A percentile compares a stretch with the other conserved stretches of the same genome.
Conservation (phyloP, 2,888 invertebrate genomes). For the Cacoxenus indagator region DNA sequence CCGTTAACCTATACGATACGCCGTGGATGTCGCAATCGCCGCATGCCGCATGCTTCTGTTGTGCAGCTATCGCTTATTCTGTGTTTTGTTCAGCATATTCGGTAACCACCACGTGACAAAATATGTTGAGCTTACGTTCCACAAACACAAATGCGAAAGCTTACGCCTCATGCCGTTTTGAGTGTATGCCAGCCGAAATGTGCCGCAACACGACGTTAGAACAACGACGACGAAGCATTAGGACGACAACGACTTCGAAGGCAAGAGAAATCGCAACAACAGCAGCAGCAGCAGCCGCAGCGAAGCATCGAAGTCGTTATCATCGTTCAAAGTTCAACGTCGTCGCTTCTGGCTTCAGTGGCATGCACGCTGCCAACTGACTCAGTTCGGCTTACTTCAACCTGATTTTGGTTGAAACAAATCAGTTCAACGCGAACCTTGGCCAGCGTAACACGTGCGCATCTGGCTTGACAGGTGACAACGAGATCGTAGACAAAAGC, state of each 20-base stretch:
- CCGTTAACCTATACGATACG: background rate
- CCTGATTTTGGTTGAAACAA: too few species aligned
- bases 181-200: background rate
- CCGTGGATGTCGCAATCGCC: background rate
- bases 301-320: background rate
- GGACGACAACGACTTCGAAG: too few species aligned
- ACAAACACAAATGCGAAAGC: slow-evolving; percentile 33
- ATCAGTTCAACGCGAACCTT: slow-evolving; percentile 50
- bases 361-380: too few species aligned
- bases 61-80: background rate
- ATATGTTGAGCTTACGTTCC: slow-evolving; percentile 3
- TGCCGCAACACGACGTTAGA: background rate
- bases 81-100: slow-evolving; percentile 53
- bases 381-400: too few species aligned
- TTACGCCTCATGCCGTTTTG: slow-evolving; percentile 41
- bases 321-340: too few species aligned
- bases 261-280: too few species aligned
- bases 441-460: slow-evolving; percentile 26
- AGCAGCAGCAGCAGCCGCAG: slow-evolving; percentile 39
- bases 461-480: background rate
- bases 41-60: background rate
- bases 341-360: too few species aligned
- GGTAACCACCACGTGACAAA: slow-evolving; percentile 42
- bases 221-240: slow-evolving; percentile 47
- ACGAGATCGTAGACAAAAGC: background rate